Evolutionary conservation across 2,888 invertebrate genomes (phyloP).

Genomic region (Altica lythri): DNA sequence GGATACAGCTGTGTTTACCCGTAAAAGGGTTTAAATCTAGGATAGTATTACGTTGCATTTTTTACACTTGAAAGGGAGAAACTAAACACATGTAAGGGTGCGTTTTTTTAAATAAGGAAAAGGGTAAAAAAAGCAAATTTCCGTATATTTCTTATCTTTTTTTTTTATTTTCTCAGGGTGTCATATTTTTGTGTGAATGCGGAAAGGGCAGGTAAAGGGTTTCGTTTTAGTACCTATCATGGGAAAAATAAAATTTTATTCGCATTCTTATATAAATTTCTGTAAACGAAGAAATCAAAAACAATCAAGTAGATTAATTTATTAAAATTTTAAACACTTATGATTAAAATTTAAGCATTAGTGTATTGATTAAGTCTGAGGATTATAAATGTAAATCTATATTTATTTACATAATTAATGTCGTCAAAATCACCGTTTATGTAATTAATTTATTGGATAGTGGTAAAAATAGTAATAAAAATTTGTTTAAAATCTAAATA

Average conservation of each 20-base stretch:
- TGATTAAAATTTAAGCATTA: too few species aligned
- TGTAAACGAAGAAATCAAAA: too few species aligned
- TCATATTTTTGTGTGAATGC: conserved; percentile 28
- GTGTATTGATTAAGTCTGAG: too few species aligned
- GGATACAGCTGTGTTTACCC: conserved; percentile 47
- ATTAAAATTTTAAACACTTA: too few species aligned
- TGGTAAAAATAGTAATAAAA: too few species aligned
- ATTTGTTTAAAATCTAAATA: too few species aligned
- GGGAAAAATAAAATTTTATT: conserved; percentile 27
- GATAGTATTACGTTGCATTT: conserved; percentile 46
- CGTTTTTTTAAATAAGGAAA: conserved; percentile 41
- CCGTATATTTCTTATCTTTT: conserved; percentile 31
- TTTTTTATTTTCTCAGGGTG: conserved; percentile 39
- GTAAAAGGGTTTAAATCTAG: conserved; percentile 46
- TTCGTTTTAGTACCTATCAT: conserved; percentile 22
- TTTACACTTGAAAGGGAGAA: conserved; percentile 43
- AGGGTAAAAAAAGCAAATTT: conserved; percentile 40
- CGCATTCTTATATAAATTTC: conserved; percentile 19
- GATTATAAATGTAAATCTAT: too few species aligned
- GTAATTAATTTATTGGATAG: too few species aligned
- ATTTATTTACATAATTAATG: too few species aligned
- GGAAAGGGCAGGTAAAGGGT: conserved; percentile 27
- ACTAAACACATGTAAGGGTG: conserved; percentile 42
- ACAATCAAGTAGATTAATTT: too few species aligned
- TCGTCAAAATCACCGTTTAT: too few species aligned